Evolutionary conservation across 2,113 vertebrate species (phyloP).

Genomic region (Campylomormyrus tamandua): DNA sequence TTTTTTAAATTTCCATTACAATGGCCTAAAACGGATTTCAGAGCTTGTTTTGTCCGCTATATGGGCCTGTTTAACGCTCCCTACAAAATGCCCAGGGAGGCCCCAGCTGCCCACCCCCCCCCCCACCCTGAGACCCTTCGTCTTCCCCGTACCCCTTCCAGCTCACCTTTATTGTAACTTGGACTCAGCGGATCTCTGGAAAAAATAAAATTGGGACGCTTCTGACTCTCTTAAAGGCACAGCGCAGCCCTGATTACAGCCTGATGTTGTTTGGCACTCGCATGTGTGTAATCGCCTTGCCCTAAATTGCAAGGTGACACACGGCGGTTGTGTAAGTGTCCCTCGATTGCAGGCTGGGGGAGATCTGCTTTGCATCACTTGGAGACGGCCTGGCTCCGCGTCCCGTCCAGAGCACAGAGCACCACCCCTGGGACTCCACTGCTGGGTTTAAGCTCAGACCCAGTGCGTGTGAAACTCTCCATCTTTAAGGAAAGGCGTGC

Average conservation of each 20-base stretch:
- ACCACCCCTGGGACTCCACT: neutral
- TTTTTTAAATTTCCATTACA: constrained; percentile 31
- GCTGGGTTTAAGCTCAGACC: neutral
- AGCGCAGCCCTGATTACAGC: neutral
- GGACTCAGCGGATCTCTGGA: constrained; percentile 24
- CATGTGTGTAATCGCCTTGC: neutral
- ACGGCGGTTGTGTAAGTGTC: neutral
- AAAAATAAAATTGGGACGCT: neutral
- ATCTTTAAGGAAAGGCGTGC: neutral
- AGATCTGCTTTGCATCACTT: constrained; percentile 61
- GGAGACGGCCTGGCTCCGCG: constrained; percentile 41
- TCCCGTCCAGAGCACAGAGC: neutral
- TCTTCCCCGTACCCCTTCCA: neutral
- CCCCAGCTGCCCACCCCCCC: constrained; percentile 14
- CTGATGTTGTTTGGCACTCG: too few species aligned
- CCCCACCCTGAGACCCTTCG: constrained; percentile 45
- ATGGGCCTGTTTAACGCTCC: constrained; percentile 38
- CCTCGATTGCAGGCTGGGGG: constrained; percentile 22
- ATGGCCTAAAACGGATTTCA: constrained; percentile 22
- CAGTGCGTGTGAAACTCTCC: neutral
- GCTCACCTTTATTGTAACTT: neutral
- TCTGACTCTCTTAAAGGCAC: neutral
- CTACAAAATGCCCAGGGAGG: constrained; percentile 27
- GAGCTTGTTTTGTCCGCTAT: constrained; percentile 36
- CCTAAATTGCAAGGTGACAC: neutral